Evolutionary conservation across 2,888 invertebrate genomes (phyloP).

Genomic region (Lycophotia porphyrea): DNA sequence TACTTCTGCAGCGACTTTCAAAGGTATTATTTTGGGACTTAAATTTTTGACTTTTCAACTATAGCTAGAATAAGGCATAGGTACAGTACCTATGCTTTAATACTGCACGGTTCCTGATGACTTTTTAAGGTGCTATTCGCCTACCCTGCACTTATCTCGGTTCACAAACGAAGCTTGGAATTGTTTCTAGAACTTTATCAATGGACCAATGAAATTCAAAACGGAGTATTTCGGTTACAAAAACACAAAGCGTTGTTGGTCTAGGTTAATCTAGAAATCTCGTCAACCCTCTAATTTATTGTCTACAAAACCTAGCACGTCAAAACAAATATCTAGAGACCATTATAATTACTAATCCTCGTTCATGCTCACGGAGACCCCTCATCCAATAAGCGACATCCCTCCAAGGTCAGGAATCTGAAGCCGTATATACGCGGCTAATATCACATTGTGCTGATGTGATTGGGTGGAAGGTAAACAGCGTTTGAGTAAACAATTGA

Average conservation of each 20-base stretch:
- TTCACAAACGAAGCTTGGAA: not conserved
- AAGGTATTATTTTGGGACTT: not conserved
- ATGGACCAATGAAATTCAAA: too few species aligned
- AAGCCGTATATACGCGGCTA: constrained; percentile 55
- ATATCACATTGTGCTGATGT: constrained; percentile 29
- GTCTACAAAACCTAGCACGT: not conserved
- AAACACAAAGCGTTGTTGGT: too few species aligned
- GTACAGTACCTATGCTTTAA: not conserved
- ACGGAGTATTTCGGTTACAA: too few species aligned
- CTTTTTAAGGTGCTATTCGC: not conserved
- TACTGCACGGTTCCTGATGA: not conserved
- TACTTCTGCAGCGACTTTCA: not conserved
- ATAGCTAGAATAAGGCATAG: too few species aligned
- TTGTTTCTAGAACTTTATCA: not conserved
- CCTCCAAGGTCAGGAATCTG: constrained; percentile 60
- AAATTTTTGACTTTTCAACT: not conserved
- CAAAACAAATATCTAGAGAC: not conserved
- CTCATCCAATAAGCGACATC: constrained; percentile 60
- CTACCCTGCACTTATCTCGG: not conserved
- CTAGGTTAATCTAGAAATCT: too few species aligned
- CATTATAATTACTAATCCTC: constrained; percentile 49
- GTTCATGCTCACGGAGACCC: constrained; percentile 42
- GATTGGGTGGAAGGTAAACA: constrained; percentile 35
- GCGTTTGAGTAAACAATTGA: too few species aligned
- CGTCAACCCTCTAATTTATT: too few species aligned